Base-by-base conservation (phyloP, 2,797 vertebrate genomes). In the Peromyscus eremicus region DNA sequence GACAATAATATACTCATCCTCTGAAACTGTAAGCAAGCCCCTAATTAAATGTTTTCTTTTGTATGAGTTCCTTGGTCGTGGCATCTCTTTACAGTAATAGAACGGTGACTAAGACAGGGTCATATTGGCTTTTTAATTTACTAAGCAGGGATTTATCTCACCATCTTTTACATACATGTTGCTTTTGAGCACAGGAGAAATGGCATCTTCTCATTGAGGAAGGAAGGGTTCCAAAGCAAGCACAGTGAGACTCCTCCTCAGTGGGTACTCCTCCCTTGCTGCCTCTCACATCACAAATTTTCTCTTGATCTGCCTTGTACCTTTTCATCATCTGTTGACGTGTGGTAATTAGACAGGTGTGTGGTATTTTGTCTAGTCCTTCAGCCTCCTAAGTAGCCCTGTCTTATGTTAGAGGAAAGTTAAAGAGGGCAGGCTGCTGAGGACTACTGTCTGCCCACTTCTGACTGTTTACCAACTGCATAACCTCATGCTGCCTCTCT, bases 101-200 rank as follows among this genome's bases (percentile, higher is more conserved):
- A 43, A 84, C 10, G 17, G 40, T 46, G 29, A 66, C 60, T 84
- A 84, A 46, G 82, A 49, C 43, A 23, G 60, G 10, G 27, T 84
- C 34, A 68, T 71, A 27, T 17, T 13, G 76, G 21, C 4, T 66
- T 85, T 70, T 73, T 66, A 77, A 46, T 25, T 12, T 87, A 89
- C 40, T 57, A 81, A 71, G 52, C 19, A 62, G 25, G 77, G 40
- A 86, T 73, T 71, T 64, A 75, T 43, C 62, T 86, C 64, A 46
- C 64, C 27, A 60, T 13, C 14, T 80, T 84, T 84, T 92, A 52
- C 21, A 76, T 92, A 52, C n/a, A 75, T 89, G 40, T 87, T 93
- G 29, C 71, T 82, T 85, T 77, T 85, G 86, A 62, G 29, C 37
- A 43, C 52, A 91, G n/a, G 52, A 52, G 37, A 94, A 92, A 37